Percentiles rank a stretch among this genome's conserved stretches.
Evolutionary conservation across 1,140 invertebrate genomes (phyloP).

Genomic region (Bombus pyrosoma): DNA sequence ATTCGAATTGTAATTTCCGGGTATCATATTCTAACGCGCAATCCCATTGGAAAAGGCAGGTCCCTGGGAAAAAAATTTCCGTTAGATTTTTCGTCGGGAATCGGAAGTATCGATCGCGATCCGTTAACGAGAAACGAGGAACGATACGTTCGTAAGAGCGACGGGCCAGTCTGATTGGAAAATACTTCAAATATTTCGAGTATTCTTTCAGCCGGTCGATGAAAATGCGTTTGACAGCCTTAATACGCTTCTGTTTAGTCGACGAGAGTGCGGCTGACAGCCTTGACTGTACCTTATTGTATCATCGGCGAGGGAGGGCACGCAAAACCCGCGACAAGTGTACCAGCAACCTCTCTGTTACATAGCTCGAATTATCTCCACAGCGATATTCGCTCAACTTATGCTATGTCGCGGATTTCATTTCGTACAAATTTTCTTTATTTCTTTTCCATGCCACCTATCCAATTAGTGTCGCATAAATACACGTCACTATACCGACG

Average conservation of each 20-base stretch:
- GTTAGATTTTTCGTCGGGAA: not conserved
- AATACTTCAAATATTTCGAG: constrained; percentile 51
- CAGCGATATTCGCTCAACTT: not conserved
- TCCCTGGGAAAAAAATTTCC: not conserved
- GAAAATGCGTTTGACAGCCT: constrained; percentile 55
- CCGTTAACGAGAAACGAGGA: constrained; percentile 19
- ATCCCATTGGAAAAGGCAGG: not conserved
- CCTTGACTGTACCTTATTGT: constrained; percentile 53
- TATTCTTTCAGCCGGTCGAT: constrained; percentile 49
- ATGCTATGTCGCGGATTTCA: not conserved
- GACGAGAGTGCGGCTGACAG: constrained; percentile 57
- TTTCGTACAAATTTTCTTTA: not conserved
- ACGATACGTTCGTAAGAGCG: constrained; percentile 34
- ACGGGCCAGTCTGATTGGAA: constrained; percentile 9
- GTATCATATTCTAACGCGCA: constrained; percentile 1
- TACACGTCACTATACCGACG: not conserved
- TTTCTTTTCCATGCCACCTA: not conserved
- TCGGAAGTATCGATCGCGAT: not conserved
- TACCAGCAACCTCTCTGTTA: not conserved
- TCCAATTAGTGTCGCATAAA: constrained; percentile 1
- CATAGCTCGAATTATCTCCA: not conserved
- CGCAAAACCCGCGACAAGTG: constrained; percentile 40
- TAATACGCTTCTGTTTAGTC: constrained; percentile 58
- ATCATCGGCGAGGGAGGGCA: constrained; percentile 45
- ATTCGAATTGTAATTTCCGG: constrained; percentile 20